Evolutionary conservation across 1,140 invertebrate genomes (phyloP).

Genomic region (Triops longicaudatus): DNA sequence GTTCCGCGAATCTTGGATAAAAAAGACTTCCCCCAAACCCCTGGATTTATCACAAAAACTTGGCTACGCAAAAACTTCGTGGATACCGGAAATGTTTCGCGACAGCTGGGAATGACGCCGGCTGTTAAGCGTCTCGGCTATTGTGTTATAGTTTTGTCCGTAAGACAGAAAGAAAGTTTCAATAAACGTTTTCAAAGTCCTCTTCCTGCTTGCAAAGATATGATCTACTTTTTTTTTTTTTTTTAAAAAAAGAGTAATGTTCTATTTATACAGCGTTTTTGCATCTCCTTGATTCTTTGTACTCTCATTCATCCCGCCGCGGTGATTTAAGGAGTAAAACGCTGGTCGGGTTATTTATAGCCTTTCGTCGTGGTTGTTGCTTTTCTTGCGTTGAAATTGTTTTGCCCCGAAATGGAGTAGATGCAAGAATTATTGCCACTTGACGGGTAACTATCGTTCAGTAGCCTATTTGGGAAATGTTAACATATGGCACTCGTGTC

Average conservation of each 20-base stretch:
- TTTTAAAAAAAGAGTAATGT: too few species aligned
- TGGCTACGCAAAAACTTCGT: not conserved
- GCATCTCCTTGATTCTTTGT: not conserved
- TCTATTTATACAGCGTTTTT: too few species aligned
- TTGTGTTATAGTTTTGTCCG: too few species aligned
- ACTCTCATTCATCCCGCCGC: not conserved
- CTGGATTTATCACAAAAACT: not conserved
- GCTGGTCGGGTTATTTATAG: not conserved
- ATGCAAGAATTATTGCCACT: slow-evolving; percentile 12
- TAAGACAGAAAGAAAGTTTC: too few species aligned
- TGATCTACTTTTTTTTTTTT: too few species aligned
- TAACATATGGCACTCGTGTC: slow-evolving; percentile 1
- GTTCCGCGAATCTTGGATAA: not conserved
- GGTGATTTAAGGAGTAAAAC: too few species aligned
- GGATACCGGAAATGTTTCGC: not conserved
- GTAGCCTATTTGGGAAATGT: slow-evolving; percentile 12
- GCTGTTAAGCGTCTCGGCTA: not conserved
- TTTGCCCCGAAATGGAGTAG: not conserved
- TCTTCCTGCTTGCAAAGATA: too few species aligned
- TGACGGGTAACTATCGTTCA: slow-evolving; percentile 7
- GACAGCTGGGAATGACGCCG: not conserved
- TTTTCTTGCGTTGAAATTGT: not conserved
- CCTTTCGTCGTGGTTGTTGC: not conserved
- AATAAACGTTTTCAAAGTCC: too few species aligned
- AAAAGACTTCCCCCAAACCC: not conserved